These are phyloP conservation scores for Chaetops frenatus DNA, from an alignment of 2,113 vertebrate species.

Conservation along the genomic window DNA sequence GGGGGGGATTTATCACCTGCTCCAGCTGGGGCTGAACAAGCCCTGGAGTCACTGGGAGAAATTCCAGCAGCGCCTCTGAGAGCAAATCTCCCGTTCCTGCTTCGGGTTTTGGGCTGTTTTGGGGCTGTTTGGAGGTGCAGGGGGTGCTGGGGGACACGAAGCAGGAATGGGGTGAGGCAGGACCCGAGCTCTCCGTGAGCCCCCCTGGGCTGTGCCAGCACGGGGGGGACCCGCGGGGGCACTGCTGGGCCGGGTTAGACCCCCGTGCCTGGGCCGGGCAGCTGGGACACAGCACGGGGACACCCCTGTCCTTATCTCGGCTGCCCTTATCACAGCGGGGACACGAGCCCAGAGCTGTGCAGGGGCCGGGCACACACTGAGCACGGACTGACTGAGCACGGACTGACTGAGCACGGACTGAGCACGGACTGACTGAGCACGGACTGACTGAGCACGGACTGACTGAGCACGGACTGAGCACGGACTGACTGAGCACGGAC, in stretches of 20 bases:
- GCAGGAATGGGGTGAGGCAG: fast-evolving
- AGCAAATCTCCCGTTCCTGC: neutral
- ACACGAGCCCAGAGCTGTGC: too few relatives aligned
- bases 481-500: too few relatives aligned
- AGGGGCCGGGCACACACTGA: too few relatives aligned
- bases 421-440: too few relatives aligned
- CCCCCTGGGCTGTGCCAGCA: fast-evolving
- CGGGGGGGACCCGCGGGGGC: neutral
- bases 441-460: too few relatives aligned
- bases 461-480: too few relatives aligned
- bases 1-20: neutral
- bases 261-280: too few relatives aligned
- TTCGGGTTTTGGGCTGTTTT: neutral
- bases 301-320: too few relatives aligned
- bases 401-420: too few relatives aligned
- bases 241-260: neutral
- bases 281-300: too few relatives aligned
- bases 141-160: fast-evolving
- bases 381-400: too few relatives aligned
- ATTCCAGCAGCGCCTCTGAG: neutral
- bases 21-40: neutral
- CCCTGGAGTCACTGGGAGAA: neutral
- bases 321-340: too few relatives aligned
- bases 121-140: neutral
- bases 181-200: neutral